A percentile compares a stretch with the other conserved stretches of the same genome.
phyloP scores from a whole-genome alignment of 2,113 vertebrate species.

The Eolophus roseicapilla region DNA sequence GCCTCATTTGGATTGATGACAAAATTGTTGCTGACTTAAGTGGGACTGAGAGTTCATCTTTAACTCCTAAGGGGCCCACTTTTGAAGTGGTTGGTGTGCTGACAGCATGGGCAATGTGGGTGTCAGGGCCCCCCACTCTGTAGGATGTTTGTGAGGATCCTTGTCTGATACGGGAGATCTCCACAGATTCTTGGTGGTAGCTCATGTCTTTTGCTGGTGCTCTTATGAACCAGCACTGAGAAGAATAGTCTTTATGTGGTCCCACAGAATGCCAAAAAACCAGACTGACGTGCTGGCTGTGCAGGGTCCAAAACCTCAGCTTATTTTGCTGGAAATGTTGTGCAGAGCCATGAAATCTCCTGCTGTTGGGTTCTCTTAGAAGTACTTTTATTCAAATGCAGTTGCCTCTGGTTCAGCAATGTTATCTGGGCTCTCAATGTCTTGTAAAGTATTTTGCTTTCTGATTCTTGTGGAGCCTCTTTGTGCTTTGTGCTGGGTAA shows the following conservation, averaged over 20 bases:
- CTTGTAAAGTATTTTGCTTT: background rate
- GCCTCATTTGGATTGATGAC: background rate
- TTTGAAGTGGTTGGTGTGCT: background rate
- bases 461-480: background rate
- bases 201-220: background rate
- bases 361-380: background rate
- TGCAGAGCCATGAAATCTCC: background rate
- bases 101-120: fast-evolving
- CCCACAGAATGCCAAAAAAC: background rate
- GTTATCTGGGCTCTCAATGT: background rate
- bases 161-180: background rate
- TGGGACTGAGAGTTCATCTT: background rate
- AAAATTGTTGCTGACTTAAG: background rate
- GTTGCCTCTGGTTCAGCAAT: background rate
- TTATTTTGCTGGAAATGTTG: background rate
- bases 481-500: background rate
- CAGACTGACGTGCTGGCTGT: background rate
- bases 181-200: background rate
- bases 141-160: background rate
- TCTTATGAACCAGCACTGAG: background rate
- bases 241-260: background rate
- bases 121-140: background rate
- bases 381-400: background rate
- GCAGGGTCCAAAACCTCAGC: background rate
- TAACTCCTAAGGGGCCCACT: background rate